Percentiles rank a stretch among this genome's conserved stretches.
Conservation (phyloP, 2,797 vertebrate genomes). For the Falco concolor region DNA sequence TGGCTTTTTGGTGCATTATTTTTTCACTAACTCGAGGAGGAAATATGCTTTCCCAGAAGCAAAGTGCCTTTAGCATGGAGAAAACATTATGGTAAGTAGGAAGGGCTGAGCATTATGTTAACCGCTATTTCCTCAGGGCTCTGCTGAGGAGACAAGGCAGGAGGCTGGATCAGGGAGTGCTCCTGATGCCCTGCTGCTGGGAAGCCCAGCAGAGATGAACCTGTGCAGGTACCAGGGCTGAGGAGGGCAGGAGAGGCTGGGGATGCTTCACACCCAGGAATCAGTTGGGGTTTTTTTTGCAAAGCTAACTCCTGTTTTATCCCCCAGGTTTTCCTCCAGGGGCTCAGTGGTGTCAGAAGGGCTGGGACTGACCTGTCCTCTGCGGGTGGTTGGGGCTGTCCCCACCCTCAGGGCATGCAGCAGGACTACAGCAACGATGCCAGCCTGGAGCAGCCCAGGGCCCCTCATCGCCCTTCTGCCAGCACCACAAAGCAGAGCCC, state of each 20-base stretch:
- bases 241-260: accelerated
- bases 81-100: neutral
- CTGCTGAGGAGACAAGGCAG: neutral
- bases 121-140: neutral
- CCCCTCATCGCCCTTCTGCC: neutral
- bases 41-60: conserved; percentile 12
- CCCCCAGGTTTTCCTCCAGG: neutral
- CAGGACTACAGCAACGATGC: neutral
- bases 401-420: neutral
- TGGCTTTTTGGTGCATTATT: neutral
- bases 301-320: neutral
- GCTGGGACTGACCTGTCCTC: neutral
- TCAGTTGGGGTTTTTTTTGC: neutral
- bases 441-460: neutral
- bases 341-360: neutral
- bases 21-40: neutral
- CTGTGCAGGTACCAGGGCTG: neutral
- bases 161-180: neutral
- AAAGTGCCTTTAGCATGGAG: neutral
- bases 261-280: neutral
- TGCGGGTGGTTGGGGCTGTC: accelerated
- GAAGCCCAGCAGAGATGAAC: neutral
- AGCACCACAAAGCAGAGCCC: neutral
- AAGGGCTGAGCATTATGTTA: neutral
- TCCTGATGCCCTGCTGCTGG: neutral